Conservation (phyloP, 2,888 invertebrate genomes). For the Villa cingulata region DNA sequence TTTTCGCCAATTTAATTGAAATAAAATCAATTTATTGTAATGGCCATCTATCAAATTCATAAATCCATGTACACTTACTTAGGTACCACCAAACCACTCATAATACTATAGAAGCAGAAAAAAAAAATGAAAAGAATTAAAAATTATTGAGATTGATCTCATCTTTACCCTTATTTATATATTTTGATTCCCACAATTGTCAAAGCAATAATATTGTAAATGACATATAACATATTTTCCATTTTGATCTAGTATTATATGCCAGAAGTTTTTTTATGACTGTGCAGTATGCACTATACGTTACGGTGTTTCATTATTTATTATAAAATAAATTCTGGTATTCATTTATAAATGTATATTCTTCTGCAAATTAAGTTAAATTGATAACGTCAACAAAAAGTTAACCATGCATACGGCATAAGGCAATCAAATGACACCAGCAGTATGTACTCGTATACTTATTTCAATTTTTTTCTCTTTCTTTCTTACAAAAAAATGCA, state of each 20-base stretch:
- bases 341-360: not conserved
- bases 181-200: not conserved
- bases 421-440: not conserved
- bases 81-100: too few species aligned
- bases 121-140: not conserved
- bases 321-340: too few species aligned
- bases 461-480: too few species aligned
- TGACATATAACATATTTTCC: not conserved
- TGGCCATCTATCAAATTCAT: not conserved
- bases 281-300: too few species aligned
- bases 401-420: not conserved
- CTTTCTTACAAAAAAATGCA: not conserved
- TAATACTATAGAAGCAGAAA: too few species aligned
- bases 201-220: not conserved
- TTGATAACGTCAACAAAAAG: not conserved
- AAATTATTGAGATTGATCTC: not conserved
- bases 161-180: not conserved
- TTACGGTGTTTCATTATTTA: too few species aligned
- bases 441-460: not conserved
- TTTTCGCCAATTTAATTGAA: not conserved
- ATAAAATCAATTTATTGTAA: not conserved
- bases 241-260: not conserved
- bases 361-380: not conserved
- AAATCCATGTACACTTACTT: too few species aligned
- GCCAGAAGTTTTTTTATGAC: too few species aligned